These are phyloP conservation scores for Megaleporinus macrocephalus DNA, from an alignment of 2,113 vertebrate genomes.

Conservation along the genomic window DNA sequence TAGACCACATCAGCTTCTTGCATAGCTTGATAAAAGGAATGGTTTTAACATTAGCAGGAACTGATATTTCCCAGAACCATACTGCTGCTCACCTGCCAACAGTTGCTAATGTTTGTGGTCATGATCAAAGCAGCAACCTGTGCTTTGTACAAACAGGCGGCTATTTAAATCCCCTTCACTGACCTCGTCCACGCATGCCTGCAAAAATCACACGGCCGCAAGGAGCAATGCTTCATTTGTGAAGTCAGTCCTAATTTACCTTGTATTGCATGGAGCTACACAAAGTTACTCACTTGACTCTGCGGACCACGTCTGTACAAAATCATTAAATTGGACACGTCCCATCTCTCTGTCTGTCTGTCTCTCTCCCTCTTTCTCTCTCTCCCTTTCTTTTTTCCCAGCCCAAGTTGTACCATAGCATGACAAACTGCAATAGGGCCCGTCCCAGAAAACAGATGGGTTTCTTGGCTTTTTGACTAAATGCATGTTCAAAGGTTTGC, in stretches of 20 bases:
- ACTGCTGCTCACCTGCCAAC: conserved; percentile 3
- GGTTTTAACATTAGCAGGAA: conserved; percentile 17
- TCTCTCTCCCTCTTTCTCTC: background rate
- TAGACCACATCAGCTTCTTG: background rate
- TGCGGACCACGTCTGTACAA: background rate
- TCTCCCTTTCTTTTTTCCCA: background rate
- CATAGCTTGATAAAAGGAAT: conserved; percentile 14
- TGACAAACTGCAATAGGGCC: conserved; percentile 8
- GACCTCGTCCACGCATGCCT: background rate
- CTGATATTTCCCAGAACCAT: conserved; percentile 26
- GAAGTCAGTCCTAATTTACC: background rate
- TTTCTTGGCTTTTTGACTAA: background rate
- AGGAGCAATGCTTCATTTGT: background rate
- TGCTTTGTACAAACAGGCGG: background rate
- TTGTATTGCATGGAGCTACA: background rate
- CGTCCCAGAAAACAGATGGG: conserved; percentile 5
- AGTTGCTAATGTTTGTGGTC: background rate
- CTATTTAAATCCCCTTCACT: background rate
- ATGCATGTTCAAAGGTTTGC: background rate
- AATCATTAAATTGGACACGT: background rate
- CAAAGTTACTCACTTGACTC: background rate
- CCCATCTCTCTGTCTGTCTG: background rate
- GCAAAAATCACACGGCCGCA: background rate
- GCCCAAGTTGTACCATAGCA: background rate
- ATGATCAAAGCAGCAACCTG: conserved; percentile 9